Conservation (phyloP, 2,797 vertebrate species). For the Peromyscus aztecus region DNA sequence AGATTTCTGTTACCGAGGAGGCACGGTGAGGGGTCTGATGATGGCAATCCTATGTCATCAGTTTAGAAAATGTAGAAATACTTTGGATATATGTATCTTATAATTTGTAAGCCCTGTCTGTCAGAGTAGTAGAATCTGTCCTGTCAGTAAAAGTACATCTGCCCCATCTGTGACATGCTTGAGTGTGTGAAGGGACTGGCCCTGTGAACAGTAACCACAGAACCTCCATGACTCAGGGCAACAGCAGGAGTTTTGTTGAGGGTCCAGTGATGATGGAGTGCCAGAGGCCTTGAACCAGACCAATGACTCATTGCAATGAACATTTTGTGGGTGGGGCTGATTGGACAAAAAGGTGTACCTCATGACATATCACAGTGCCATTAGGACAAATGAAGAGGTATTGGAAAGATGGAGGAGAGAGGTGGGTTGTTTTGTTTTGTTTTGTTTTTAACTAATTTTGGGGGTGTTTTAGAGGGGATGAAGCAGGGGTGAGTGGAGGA, state of each 20-base stretch:
- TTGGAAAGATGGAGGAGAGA: neutral
- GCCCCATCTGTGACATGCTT: neutral
- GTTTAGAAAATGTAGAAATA: neutral
- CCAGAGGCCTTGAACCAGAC: neutral
- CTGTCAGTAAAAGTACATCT: neutral
- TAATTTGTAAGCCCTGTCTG: neutral
- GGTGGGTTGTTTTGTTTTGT: neutral
- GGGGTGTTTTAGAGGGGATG: neutral
- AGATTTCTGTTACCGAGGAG: neutral
- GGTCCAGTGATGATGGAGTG: neutral
- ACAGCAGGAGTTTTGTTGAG: neutral
- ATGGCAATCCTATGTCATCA: neutral
- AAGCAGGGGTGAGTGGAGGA: neutral
- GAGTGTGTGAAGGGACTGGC: neutral
- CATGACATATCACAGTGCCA: neutral
- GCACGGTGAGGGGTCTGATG: neutral
- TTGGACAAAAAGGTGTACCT: neutral
- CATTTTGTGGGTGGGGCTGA: neutral
- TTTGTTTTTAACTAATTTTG: neutral
- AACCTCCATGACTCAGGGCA: neutral
- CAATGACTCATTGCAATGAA: neutral
- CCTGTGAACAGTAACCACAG: neutral
- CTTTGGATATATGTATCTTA: neutral
- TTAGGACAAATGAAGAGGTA: neutral
- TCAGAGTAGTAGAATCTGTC: neutral